Percentiles rank a stretch among this genome's conserved stretches.
Conservation (phyloP, 2,888 invertebrate genomes). For the Lasioglossum leucozonium region DNA sequence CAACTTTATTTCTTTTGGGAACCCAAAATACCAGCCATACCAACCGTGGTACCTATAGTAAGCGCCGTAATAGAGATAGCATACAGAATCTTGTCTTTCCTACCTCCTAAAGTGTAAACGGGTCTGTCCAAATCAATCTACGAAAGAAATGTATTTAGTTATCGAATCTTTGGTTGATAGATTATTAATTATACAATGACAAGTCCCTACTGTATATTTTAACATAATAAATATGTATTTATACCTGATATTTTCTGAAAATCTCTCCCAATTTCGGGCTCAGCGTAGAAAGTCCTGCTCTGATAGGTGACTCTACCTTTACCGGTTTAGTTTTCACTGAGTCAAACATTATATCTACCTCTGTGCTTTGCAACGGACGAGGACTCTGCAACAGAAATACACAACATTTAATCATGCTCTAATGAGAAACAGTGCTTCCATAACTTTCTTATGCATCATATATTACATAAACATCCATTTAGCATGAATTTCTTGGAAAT, state of each 20-base stretch:
- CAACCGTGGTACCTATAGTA: fast-evolving
- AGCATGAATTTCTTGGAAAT: neutral
- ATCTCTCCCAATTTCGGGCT: slow-evolving; percentile 26
- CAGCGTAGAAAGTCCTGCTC: slow-evolving; percentile 22
- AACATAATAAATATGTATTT: neutral
- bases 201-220: neutral
- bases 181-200: neutral
- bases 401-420: neutral
- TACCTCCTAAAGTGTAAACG: slow-evolving; percentile 66
- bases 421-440: neutral
- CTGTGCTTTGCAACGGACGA: slow-evolving; percentile 63
- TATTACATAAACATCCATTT: slow-evolving; percentile 37
- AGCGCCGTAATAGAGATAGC: slow-evolving; percentile 79
- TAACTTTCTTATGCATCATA: neutral
- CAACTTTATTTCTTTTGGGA: neutral
- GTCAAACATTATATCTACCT: slow-evolving; percentile 73
- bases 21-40: fast-evolving
- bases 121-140: slow-evolving; percentile 66
- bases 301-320: no score
- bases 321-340: slow-evolving; percentile 61
- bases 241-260: slow-evolving; percentile 52
- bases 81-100: slow-evolving; percentile 75
- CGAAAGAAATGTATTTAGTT: slow-evolving; percentile 68
- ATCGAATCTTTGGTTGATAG: neutral
- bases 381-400: slow-evolving; percentile 65